These are phyloP conservation scores for Caprella mutica DNA, from an alignment of 2,888 invertebrate genomes.

Conservation along the genomic window DNA sequence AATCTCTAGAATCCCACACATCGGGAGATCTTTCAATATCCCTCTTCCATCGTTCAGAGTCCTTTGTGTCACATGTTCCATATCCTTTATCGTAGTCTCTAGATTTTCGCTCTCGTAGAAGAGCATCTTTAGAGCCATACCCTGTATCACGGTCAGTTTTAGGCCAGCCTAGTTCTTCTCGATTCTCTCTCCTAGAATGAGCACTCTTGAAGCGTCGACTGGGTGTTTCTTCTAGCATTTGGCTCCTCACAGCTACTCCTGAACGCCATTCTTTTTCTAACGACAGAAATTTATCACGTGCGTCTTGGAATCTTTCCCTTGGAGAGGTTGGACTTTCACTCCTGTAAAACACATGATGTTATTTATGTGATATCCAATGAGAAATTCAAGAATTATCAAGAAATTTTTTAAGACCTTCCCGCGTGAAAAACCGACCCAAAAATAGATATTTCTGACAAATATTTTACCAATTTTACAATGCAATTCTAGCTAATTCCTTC, in stretches of 20 bases:
- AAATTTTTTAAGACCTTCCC: too few species aligned
- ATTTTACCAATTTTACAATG: too few species aligned
- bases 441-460: too few species aligned
- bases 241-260: neutral
- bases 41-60: conserved; percentile 7
- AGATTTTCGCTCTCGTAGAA: conserved; percentile 17
- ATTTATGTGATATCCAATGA: too few species aligned
- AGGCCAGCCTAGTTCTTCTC: conserved; percentile 22
- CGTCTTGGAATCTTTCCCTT: conserved; percentile 69
- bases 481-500: too few species aligned
- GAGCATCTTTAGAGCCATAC: conserved; percentile 23
- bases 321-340: conserved; percentile 45
- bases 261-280: conserved; percentile 55
- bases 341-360: too few species aligned
- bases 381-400: too few species aligned
- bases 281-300: conserved; percentile 71
- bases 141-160: conserved; percentile 30
- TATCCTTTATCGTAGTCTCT: conserved; percentile 23
- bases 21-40: conserved; percentile 20
- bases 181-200: neutral
- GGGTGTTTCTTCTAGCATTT: neutral
- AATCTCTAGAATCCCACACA: conserved; percentile 16
- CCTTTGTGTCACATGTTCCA: conserved; percentile 21
- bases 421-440: too few species aligned
- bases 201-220: conserved; percentile 1